Evolutionary conservation across 2,888 invertebrate genomes (phyloP), one percentile per base, ranked within the genome.

Genomic region (Napeogenes sylphis): DNA sequence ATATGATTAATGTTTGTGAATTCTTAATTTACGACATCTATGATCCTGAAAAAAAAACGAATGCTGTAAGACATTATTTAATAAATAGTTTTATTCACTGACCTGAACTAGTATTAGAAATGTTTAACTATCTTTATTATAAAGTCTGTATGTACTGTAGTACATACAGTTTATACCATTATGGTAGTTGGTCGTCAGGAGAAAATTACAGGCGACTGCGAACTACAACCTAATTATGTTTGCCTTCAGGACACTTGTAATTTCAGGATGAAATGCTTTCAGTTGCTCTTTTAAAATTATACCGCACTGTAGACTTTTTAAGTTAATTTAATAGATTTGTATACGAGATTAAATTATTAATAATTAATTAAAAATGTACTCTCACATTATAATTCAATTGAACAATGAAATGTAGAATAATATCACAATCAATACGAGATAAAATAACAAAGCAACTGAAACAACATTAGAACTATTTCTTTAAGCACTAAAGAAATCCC

Each of bases 121-220:
- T 66, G 62, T 57, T 64, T 61, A 58, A 58, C 53, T 45, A 42
- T 55, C 46, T 51, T 61, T 61, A 61, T 58, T 45, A 56, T 61
- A 58, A 51, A 55, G 21, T 47, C 55, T 47, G 55, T 58, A 55
- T 62, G 38, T 47, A 8, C 8, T 47, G 47, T 47, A 14, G 47
- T 21, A 21, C 21, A 21, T 51, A 65, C 55, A 64, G 67, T 69
- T 69, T 69, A 70, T 70, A 68, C 69, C 69, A 68, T 70, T 70
- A 70, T 64, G 68, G 64, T 61, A 65, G 68, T 59, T 63, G 61
- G 21, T 64, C 71, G 69, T 72, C 71, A 70, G 71, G 72, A 76
- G 77, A 77, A 79, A 78, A 78, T 79, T 76, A 77, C 75, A 74
- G 72, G 75, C 71, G 71, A 72, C 71, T 71, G 70, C 65, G 70